phyloP scores from a whole-genome alignment of 2,888 invertebrate species.

The Mythimna impura region DNA sequence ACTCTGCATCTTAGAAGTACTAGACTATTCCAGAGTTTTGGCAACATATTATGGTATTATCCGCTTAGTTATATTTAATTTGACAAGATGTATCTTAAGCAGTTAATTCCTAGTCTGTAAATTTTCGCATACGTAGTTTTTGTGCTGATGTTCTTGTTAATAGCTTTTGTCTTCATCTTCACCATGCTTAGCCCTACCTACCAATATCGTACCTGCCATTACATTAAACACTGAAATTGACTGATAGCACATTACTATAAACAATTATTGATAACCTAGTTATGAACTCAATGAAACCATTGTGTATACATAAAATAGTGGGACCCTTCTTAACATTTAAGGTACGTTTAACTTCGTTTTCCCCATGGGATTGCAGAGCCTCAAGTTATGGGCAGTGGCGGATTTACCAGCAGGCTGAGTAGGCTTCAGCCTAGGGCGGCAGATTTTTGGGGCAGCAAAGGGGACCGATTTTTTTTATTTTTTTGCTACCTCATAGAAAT shows the following conservation, averaged over 20 bases:
- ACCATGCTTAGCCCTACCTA: neutral
- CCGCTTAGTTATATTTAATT: too few species aligned
- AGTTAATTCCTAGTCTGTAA: too few species aligned
- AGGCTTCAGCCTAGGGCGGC: too few species aligned
- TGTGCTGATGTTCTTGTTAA: neutral
- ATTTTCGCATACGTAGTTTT: too few species aligned
- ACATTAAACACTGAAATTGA: neutral
- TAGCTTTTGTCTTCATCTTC: neutral
- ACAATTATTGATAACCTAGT: constrained; percentile 29
- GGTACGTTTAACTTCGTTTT: constrained; percentile 11
- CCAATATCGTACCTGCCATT: constrained; percentile 5
- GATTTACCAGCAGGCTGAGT: too few species aligned
- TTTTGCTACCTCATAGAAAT: too few species aligned
- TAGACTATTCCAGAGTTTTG: neutral
- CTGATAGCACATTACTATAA: constrained; percentile 10
- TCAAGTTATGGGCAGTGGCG: constrained; percentile 7
- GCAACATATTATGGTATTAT: neutral
- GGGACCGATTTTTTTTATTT: too few species aligned
- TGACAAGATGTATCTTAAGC: too few species aligned
- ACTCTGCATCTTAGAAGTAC: neutral
- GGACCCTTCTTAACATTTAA: neutral
- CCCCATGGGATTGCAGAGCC: neutral
- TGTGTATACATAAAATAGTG: neutral
- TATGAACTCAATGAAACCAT: constrained; percentile 14
- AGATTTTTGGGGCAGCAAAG: too few species aligned